These are phyloP conservation scores for Nasonia oneida DNA, from an alignment of 2,888 invertebrate species.

Conservation along the genomic window DNA sequence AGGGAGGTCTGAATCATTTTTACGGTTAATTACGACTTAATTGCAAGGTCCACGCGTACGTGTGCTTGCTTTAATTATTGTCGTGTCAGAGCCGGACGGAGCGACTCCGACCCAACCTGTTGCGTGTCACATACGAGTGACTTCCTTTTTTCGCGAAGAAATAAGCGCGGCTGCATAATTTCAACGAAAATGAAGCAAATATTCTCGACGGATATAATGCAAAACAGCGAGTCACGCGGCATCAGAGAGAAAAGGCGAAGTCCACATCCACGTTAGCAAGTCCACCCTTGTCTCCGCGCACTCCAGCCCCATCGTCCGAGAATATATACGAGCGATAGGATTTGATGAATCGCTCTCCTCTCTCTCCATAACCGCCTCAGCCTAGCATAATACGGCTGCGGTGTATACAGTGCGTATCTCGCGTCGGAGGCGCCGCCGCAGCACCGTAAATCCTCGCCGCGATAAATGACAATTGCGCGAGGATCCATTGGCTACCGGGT, in stretches of 20 bases:
- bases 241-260: neutral
- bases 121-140: neutral
- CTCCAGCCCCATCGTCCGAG: constrained; percentile 62
- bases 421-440: constrained; percentile 17
- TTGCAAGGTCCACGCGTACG: constrained; percentile 62
- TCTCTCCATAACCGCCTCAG: neutral
- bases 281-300: neutral
- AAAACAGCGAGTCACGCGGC: neutral
- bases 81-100: constrained; percentile 11
- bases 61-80: constrained; percentile 38
- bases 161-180: too few species aligned
- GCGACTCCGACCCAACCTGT: constrained; percentile 41
- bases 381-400: neutral
- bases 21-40: constrained; percentile 70
- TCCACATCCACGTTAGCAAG: neutral
- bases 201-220: neutral
- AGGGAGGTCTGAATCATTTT: constrained; percentile 63
- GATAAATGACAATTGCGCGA: constrained; percentile 78
- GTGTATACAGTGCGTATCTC: neutral
- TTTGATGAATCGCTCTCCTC: constrained; percentile 71
- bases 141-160: neutral
- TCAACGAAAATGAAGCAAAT: neutral
- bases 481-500: constrained; percentile 70
- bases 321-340: constrained; percentile 74
- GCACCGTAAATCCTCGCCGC: constrained; percentile 73